phyloP scores from a whole-genome alignment of 2,888 invertebrate species.

The Pristionchus maxplancki region DNA sequence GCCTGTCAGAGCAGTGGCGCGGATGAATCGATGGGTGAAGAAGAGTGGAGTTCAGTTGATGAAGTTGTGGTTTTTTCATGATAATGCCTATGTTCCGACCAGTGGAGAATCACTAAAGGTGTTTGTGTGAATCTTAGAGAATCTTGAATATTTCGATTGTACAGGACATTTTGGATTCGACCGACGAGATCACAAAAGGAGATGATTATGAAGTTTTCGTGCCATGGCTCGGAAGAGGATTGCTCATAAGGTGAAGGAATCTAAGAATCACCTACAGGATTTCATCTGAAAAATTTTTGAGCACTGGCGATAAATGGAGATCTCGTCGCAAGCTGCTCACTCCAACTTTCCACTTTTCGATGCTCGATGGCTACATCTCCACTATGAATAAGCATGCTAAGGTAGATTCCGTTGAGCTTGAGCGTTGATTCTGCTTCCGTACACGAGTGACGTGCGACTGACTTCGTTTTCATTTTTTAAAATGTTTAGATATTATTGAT shows the following conservation, averaged over 20 bases:
- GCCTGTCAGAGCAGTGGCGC: not conserved
- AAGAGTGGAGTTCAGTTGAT: not conserved
- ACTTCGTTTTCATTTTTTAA: not conserved
- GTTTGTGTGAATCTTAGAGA: not conserved
- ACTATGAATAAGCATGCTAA: slow-evolving; percentile 47
- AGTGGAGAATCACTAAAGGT: not conserved
- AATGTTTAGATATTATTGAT: not conserved
- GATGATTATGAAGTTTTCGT: slow-evolving; percentile 30
- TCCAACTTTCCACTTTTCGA: slow-evolving; percentile 48
- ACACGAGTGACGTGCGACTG: not conserved
- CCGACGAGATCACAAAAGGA: slow-evolving; percentile 2
- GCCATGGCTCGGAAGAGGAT: slow-evolving; percentile 22
- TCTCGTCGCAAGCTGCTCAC: slow-evolving; percentile 46
- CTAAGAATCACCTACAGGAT: not conserved
- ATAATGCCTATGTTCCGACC: not conserved
- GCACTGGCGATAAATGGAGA: slow-evolving; percentile 47
- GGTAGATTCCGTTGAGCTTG: not conserved
- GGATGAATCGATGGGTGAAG: not conserved
- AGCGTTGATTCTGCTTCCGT: not conserved
- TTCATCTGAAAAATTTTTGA: not conserved
- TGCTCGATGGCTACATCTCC: slow-evolving; percentile 45
- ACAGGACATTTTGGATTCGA: slow-evolving; percentile 18
- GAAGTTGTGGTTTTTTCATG: not conserved
- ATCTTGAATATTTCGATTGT: not conserved
- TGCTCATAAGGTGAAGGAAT: not conserved